These are phyloP conservation scores for Pheosia gnoma DNA, from an alignment of 2,888 invertebrate genomes.

Conservation along the genomic window DNA sequence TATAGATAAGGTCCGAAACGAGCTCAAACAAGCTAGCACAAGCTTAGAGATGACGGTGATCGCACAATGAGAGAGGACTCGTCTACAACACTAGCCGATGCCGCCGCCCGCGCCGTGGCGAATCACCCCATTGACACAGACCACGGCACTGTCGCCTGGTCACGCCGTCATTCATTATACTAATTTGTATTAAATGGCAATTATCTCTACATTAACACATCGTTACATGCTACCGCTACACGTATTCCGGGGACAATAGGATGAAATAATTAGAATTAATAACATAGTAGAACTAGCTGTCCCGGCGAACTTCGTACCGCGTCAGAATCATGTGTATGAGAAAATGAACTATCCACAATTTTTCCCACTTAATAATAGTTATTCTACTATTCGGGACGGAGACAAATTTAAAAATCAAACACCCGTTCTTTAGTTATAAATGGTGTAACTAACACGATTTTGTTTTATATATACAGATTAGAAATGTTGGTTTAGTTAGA, in stretches of 20 bases:
- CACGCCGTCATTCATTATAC: constrained; percentile 24
- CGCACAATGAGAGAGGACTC: constrained; percentile 30
- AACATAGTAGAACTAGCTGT: no score
- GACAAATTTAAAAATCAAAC: no score
- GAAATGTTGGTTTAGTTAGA: no score
- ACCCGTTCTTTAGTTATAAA: no score
- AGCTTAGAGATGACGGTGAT: constrained; percentile 20
- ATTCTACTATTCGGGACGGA: no score
- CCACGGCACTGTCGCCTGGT: constrained; percentile 30
- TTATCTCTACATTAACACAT: not conserved
- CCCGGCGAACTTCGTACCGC: no score
- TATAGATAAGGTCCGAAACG: no score
- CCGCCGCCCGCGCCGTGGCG: constrained; percentile 28
- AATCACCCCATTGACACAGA: constrained; percentile 44
- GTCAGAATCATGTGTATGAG: no score
- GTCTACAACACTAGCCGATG: constrained; percentile 31
- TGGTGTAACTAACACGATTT: no score
- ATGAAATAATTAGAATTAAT: not conserved
- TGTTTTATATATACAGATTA: no score
- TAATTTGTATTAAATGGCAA: constrained; percentile 13
- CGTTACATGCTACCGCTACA: not conserved
- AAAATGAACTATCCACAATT: no score
- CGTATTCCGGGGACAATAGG: not conserved
- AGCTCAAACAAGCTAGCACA: not conserved
- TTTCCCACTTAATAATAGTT: no score